Evolutionary conservation across 1,140 invertebrate species (phyloP).

Genomic region (Acromyrmex heyeri): DNA sequence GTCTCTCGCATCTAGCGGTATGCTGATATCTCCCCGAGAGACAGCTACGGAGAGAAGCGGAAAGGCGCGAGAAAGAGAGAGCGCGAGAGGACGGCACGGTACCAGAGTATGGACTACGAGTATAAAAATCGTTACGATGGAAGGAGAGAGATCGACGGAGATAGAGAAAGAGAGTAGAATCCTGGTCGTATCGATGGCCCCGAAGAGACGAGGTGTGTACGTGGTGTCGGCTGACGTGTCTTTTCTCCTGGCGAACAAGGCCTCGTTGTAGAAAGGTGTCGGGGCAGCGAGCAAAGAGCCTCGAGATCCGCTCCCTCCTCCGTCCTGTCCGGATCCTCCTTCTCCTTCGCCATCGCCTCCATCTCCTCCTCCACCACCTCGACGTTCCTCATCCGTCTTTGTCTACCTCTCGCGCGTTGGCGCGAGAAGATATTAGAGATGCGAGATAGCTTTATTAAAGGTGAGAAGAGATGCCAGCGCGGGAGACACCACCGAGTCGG

Average conservation of each 20-base stretch:
- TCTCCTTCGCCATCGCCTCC: not conserved
- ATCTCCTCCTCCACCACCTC: not conserved
- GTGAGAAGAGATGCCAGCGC: conserved; percentile 77
- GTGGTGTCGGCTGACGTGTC: conserved; percentile 80
- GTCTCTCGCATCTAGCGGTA: conserved; percentile 36
- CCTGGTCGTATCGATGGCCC: conserved; percentile 74
- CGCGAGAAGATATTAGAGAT: conserved; percentile 80
- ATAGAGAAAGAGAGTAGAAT: conserved; percentile 46
- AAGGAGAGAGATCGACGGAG: conserved; percentile 7
- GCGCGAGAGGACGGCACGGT: not conserved
- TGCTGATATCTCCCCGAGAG: conserved; percentile 15
- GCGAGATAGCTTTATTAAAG: conserved; percentile 83
- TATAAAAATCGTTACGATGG: conserved; percentile 30
- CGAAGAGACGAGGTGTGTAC: conserved; percentile 76
- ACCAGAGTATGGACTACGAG: not conserved
- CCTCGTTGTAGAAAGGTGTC: conserved; percentile 81
- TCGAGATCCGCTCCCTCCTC: conserved; percentile 53
- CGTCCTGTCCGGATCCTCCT: not conserved
- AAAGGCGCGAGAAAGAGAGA: not conserved
- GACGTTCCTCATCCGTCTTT: conserved; percentile 44
- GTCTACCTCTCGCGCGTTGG: conserved; percentile 46
- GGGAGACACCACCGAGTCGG: conserved; percentile 79
- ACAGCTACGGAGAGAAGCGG: not conserved
- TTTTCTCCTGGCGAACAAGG: conserved; percentile 82
- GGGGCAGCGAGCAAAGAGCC: conserved; percentile 70